Conservation (phyloP, 2,888 invertebrate species). For the Euzophera pinguis region DNA sequence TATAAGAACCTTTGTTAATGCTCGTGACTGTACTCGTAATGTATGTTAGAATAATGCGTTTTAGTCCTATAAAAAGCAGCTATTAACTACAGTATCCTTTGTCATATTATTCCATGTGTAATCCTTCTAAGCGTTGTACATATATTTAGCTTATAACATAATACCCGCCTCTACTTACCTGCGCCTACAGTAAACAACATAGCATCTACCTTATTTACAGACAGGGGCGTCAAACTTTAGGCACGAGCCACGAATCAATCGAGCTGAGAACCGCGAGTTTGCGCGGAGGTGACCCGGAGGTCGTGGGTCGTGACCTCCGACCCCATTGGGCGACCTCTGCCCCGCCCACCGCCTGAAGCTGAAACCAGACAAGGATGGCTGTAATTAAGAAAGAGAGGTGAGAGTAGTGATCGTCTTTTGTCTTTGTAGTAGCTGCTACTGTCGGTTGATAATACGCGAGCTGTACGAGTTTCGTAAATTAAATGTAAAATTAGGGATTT, state of each 20-base stretch:
- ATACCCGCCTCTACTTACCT: background rate
- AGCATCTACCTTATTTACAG: conserved; percentile 4
- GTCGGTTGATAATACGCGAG: background rate
- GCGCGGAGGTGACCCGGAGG: conserved; percentile 39
- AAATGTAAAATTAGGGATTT: too few relatives aligned
- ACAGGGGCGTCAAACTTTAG: conserved; percentile 46
- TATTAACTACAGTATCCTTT: too few relatives aligned
- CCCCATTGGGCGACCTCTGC: conserved; percentile 75
- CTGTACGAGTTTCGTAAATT: too few relatives aligned
- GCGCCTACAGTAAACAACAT: background rate
- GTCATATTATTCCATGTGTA: too few relatives aligned
- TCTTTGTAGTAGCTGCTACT: background rate
- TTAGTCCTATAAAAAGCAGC: too few relatives aligned
- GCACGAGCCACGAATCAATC: conserved; percentile 48
- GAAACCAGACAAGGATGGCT: conserved; percentile 45
- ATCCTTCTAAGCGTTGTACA: too few relatives aligned
- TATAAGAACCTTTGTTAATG: too few relatives aligned
- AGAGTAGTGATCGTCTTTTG: conserved; percentile 28
- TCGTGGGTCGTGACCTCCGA: conserved; percentile 72
- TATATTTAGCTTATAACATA: too few relatives aligned
- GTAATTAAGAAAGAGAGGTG: conserved; percentile 7
- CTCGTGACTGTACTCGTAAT: too few relatives aligned
- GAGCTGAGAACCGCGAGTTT: conserved; percentile 34
- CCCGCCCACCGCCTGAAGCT: conserved; percentile 63
- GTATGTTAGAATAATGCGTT: too few relatives aligned